A percentile compares a stretch with the other conserved stretches of the same genome.
Evolutionary conservation across 2,888 invertebrate genomes (phyloP).

Genomic region (Cephus pygmeus): DNA sequence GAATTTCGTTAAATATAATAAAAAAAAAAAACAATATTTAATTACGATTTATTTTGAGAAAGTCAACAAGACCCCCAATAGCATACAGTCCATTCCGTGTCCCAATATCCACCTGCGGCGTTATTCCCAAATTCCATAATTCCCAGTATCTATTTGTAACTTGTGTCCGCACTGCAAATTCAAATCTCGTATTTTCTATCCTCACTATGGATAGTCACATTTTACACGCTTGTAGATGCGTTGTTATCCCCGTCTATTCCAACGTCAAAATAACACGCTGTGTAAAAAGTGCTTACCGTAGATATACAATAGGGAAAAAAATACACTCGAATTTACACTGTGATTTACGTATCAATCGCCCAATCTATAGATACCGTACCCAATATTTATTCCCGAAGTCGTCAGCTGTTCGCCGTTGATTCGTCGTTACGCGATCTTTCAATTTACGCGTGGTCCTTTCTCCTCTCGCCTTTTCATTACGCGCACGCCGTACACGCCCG

Average conservation of each 20-base stretch:
- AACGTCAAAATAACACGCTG: no score
- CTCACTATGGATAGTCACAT: no score
- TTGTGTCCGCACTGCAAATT: no score
- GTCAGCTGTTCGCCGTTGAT: not conserved
- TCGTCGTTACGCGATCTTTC: no score
- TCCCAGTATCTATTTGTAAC: not conserved
- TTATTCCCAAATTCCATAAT: not conserved
- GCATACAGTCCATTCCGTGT: not conserved
- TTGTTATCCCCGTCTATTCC: no score
- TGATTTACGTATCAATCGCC: not conserved
- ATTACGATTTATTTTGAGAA: not conserved
- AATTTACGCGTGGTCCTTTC: no score
- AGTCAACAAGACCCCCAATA: not conserved
- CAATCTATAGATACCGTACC: not conserved
- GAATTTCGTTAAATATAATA: not conserved
- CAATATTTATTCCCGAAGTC: not conserved
- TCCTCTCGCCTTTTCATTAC: not conserved
- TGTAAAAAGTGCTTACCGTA: no score
- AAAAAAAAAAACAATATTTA: not conserved
- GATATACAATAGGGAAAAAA: no score
- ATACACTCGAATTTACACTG: no score
- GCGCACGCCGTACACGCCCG: no score
- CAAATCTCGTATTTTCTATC: no score
- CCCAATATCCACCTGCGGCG: not conserved
- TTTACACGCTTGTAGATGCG: no score